These are phyloP conservation scores for Henricia sp. DNA, from an alignment of 53 echinoderm and acorn worm species.

Conservation along the genomic window DNA sequence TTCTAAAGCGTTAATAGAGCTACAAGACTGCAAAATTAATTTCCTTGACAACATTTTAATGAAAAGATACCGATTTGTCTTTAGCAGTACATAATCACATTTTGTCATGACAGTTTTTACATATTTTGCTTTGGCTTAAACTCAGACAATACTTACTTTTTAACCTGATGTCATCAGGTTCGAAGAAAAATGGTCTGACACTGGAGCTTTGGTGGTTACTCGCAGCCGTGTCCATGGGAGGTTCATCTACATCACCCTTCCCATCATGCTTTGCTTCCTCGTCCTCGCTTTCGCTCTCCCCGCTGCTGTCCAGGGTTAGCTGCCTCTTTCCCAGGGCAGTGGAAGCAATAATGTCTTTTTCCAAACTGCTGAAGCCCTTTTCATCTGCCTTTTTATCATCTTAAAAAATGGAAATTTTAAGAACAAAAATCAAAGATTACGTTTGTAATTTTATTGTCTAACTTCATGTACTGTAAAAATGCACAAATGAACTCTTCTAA, in stretches of 20 bases:
- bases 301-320: conserved; percentile 42
- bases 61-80: no score
- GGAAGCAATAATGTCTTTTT: conserved; percentile 28
- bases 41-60: not conserved
- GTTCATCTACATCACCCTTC: conserved; percentile 5
- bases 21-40: not conserved
- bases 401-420: no score
- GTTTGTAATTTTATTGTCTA: no score
- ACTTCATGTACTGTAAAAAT: no score
- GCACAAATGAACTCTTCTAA: no score
- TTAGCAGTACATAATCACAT: no score
- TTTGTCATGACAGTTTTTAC: not conserved
- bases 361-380: conserved; percentile 3
- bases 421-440: no score
- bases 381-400: no score
- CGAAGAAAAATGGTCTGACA: conserved; percentile 75
- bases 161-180: conserved; percentile 69
- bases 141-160: conserved; percentile 60
- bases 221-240: not conserved
- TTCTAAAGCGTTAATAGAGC: not conserved
- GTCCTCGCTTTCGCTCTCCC: conserved; percentile 7
- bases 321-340: conserved; percentile 45
- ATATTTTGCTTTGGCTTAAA: not conserved
- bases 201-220: not conserved
- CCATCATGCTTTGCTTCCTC: conserved; percentile 29